Percentiles rank a stretch among this genome's conserved stretches.
Conservation (phyloP, 2,113 vertebrate species). For the Zootoca vivipara region DNA sequence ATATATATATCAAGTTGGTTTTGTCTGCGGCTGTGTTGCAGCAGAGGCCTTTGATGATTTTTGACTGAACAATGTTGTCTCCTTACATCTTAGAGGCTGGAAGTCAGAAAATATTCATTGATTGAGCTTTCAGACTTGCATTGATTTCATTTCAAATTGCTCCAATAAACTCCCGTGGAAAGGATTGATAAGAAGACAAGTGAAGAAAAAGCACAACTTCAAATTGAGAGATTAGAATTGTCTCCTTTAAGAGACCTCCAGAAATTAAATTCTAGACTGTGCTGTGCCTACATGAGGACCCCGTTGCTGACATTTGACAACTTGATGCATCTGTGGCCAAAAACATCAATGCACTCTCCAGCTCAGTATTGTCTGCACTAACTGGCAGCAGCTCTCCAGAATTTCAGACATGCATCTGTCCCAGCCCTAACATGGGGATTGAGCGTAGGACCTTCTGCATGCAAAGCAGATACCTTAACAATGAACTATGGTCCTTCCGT, state of each 20-base stretch:
- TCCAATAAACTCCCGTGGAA: neutral
- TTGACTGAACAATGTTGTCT: neutral
- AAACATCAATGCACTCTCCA: too few relatives aligned
- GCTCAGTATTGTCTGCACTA: too few relatives aligned
- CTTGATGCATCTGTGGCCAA: neutral
- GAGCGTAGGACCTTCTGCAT: too few relatives aligned
- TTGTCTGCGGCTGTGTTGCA: too few relatives aligned
- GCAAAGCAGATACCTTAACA: too few relatives aligned
- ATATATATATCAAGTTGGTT: neutral
- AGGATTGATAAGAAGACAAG: neutral
- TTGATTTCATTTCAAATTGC: conserved; percentile 16
- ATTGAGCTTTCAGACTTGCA: conserved; percentile 1
- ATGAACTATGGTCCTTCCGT: too few relatives aligned
- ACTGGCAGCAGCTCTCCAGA: too few relatives aligned
- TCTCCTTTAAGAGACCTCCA: neutral
- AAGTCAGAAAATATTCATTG: neutral
- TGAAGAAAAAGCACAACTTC: conserved; percentile 1
- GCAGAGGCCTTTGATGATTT: neutral
- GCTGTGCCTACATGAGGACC: neutral
- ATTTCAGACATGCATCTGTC: too few relatives aligned
- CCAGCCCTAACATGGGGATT: too few relatives aligned
- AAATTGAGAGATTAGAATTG: neutral
- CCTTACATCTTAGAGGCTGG: neutral
- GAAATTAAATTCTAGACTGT: neutral
- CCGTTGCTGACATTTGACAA: too few relatives aligned